phyloP scores from a whole-genome alignment of 2,113 vertebrate species.

The Sturnira hondurensis region DNA sequence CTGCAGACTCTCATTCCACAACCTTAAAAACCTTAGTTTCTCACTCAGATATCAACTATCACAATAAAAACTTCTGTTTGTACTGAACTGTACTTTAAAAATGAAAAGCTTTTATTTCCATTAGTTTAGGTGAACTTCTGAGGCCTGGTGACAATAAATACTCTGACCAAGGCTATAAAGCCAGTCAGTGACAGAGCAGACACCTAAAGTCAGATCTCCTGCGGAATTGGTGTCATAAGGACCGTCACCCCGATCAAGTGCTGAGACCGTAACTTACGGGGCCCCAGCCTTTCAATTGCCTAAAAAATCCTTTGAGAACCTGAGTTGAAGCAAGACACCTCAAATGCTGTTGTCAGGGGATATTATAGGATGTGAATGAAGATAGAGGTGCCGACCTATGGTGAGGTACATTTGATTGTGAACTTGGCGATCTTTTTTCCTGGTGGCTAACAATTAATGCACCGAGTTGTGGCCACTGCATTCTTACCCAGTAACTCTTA shows the following conservation, averaged over 20 bases:
- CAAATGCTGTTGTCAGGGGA: neutral
- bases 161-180: neutral
- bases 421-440: neutral
- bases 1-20: neutral
- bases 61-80: neutral
- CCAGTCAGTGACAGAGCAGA: neutral
- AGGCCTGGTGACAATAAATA: neutral
- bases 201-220: neutral
- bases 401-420: too few species aligned
- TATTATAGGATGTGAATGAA: neutral
- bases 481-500: neutral
- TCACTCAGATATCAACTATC: neutral
- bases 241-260: neutral
- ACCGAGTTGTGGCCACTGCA: neutral
- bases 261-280: neutral
- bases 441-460: neutral
- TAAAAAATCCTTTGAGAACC: neutral
- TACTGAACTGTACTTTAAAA: neutral
- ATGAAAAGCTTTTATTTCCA: neutral
- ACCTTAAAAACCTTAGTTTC: neutral
- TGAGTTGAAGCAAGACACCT: neutral
- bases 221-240: neutral
- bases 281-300: neutral
- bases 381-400: neutral
- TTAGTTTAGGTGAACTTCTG: neutral